Conservation (phyloP, 2,797 vertebrate species). For the Pachyuromys duprasi region DNA sequence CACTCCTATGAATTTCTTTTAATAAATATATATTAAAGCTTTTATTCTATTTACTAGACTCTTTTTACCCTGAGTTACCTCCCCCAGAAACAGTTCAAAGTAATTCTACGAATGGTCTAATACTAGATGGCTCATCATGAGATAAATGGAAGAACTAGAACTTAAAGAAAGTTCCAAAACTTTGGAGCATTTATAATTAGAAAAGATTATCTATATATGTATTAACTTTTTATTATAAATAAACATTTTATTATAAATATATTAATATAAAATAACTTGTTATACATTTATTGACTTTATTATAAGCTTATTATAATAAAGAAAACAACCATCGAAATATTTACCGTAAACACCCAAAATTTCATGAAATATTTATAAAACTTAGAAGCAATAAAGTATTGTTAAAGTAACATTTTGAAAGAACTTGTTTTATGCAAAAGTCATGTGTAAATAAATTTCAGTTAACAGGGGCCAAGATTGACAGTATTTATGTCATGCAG, state of each 20-base stretch:
- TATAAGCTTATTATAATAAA: not conserved
- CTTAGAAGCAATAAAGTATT: not conserved
- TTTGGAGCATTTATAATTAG: not conserved
- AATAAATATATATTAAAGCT: not conserved
- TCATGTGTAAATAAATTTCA: not conserved
- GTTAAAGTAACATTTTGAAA: not conserved
- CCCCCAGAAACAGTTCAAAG: not conserved
- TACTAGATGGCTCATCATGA: not conserved
- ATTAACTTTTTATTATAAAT: no score
- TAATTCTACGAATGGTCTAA: not conserved
- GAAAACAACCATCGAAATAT: not conserved
- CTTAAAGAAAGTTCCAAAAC: not conserved
- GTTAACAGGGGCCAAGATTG: no score
- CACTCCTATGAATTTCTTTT: not conserved
- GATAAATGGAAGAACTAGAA: not conserved
- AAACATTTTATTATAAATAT: no score
- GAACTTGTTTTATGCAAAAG: not conserved
- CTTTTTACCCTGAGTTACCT: not conserved
- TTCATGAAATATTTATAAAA: not conserved
- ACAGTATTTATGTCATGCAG: not conserved
- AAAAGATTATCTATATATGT: no score
- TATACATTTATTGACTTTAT: no score
- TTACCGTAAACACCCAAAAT: not conserved
- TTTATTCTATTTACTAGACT: not conserved
- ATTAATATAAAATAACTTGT: no score